Conservation (phyloP, 2,113 vertebrate species). For the Peromyscus californicus region DNA sequence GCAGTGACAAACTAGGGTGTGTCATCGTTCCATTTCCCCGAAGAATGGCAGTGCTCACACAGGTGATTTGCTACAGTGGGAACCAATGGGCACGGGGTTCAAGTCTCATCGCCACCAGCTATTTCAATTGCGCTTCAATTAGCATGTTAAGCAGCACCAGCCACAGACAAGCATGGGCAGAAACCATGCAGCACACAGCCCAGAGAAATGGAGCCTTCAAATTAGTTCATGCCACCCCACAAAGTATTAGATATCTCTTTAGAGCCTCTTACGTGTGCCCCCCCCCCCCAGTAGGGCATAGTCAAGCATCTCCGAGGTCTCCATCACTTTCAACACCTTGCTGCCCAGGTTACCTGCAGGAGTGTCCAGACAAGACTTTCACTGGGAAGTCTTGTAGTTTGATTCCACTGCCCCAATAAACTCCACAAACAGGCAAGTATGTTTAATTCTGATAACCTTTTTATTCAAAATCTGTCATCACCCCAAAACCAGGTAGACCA, state of each 20-base stretch:
- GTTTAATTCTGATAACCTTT: not conserved
- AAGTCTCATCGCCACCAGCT: constrained; percentile 8
- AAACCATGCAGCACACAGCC: not conserved
- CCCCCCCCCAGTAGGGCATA: not conserved
- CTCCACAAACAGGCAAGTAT: not conserved
- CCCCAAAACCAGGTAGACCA: not conserved
- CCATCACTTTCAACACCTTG: not conserved
- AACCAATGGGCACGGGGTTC: not conserved
- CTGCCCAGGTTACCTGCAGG: not conserved
- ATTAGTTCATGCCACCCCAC: not conserved
- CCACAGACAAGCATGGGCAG: not conserved
- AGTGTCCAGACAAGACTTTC: not conserved
- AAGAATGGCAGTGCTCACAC: not conserved
- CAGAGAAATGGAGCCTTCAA: not conserved
- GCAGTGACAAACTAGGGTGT: not conserved
- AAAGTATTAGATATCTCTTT: not conserved
- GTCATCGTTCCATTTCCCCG: not conserved
- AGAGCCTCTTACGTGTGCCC: not conserved
- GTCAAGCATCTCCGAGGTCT: not conserved
- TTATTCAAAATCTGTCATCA: not conserved
- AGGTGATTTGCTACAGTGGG: not conserved
- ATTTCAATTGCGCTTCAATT: not conserved
- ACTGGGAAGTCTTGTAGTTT: not conserved
- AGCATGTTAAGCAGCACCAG: not conserved
- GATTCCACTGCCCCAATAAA: not conserved